Conservation (phyloP, 2,113 vertebrate species). For the Nyctibius bracteatus region DNA sequence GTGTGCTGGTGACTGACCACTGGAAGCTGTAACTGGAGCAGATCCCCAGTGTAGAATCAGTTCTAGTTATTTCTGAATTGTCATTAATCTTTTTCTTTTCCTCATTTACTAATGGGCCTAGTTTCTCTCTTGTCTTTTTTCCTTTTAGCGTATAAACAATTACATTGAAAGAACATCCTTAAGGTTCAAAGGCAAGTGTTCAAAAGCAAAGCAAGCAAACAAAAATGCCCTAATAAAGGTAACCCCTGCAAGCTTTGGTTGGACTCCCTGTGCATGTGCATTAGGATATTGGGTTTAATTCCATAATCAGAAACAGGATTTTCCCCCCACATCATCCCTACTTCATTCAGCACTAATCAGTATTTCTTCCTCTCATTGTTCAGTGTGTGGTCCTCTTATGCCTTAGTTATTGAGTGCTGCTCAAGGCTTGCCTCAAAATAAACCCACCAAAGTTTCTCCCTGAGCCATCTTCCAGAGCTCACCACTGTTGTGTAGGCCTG, state of each 20-base stretch:
- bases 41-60: slow-evolving; percentile 32
- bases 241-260: neutral
- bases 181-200: neutral
- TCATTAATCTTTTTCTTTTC: slow-evolving; percentile 36
- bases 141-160: slow-evolving; percentile 5
- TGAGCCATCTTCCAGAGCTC: neutral
- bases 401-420: neutral
- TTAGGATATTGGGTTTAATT: neutral
- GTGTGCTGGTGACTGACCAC: slow-evolving; percentile 1
- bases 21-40: slow-evolving; percentile 42
- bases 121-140: neutral
- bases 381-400: neutral
- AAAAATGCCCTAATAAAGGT: neutral
- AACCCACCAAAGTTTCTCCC: neutral
- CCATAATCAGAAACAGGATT: neutral
- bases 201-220: neutral
- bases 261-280: neutral
- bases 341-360: neutral
- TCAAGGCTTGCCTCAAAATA: neutral
- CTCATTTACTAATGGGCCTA: slow-evolving; percentile 44
- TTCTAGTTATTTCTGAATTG: slow-evolving; percentile 57
- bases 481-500: neutral
- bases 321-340: neutral
- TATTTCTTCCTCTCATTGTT: neutral
- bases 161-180: neutral